Base-by-base conservation (phyloP, 2,797 vertebrate species). In the Falco rusticolus region DNA sequence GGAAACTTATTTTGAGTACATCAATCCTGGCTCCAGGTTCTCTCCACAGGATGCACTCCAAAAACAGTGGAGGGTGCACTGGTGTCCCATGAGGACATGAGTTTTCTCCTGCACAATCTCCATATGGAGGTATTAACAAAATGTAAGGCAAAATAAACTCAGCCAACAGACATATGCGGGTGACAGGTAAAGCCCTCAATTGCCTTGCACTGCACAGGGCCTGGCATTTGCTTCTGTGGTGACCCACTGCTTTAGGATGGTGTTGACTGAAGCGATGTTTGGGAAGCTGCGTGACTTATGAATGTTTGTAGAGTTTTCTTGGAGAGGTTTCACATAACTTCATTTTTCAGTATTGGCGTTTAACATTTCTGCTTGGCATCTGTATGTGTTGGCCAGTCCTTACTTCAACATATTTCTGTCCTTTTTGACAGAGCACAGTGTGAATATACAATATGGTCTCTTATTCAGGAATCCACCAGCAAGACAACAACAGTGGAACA, bases 131-230 rank as follows among this genome's bases (percentile, higher is more conserved):
- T 66, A 47, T 82, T 43, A 56, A 50, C 10, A 82, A 79, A 87
- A 66, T 17, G 5, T 63, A 56, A 83, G 48, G 56, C 12, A 63
- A 87, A 89, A 84, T 64, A 34, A 8, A 25, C 25, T 57, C 24
- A 47, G 16, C 18, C 16, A 31, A 16, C 5, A 41, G 29, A 31
- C 8, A 25, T 16, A 50, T 11, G 19, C 2, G 18, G 9, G 33
- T 59, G 50, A 34, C 5, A 53, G 17, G 29, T 50, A 69, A 84
- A 93, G 31, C 19, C 25, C 6, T 68, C 29, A 63, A 3, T 7
- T 81, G 26, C 15, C 22, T 71, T 76, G 34, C 15, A n/a, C 14
- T 34, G 34, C 19, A 28, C 0, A 0, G 43, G 63, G 25, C 13
- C 50, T 69, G 56, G 33, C 3, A 22, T 74, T 72, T 84, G 84